phyloP scores from a whole-genome alignment of 2,888 invertebrate genomes.

The Pseudolycoriella hygida region DNA sequence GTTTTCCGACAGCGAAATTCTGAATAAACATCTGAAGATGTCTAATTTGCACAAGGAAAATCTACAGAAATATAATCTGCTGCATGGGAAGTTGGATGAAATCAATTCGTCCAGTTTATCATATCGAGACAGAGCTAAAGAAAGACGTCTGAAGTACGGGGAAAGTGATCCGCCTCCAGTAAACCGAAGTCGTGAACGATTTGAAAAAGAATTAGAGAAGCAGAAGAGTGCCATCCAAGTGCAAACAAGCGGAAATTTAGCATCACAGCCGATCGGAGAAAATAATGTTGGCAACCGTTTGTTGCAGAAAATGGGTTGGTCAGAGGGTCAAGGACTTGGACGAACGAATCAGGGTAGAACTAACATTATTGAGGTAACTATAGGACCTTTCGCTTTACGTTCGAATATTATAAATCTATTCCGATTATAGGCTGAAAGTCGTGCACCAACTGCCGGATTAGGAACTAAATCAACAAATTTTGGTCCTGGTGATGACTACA shows the following conservation, averaged over 20 bases:
- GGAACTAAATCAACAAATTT: constrained; percentile 45
- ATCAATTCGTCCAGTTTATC: constrained; percentile 12
- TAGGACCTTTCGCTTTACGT: not conserved
- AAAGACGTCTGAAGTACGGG: constrained; percentile 83
- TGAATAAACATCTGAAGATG: constrained; percentile 79
- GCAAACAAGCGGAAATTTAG: constrained; percentile 29
- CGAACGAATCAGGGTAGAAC: constrained; percentile 84
- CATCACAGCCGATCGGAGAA: constrained; percentile 40
- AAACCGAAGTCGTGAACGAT: constrained; percentile 54
- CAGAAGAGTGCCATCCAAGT: constrained; percentile 24
- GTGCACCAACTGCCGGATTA: constrained; percentile 64
- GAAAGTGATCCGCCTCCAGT: constrained; percentile 65
- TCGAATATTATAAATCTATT: not conserved
- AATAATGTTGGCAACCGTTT: constrained; percentile 91
- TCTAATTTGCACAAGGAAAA: constrained; percentile 92
- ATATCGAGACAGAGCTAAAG: constrained; percentile 93
- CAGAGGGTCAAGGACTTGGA: constrained; percentile 89
- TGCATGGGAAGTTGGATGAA: constrained; percentile 1
- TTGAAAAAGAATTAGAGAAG: constrained; percentile 37
- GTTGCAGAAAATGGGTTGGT: constrained; percentile 98
- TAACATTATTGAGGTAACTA: constrained; percentile 70
- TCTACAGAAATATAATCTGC: constrained; percentile 35
- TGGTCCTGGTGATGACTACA: constrained; percentile 26
- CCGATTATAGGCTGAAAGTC: constrained; percentile 20
- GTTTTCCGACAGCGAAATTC: constrained; percentile 75